Percentiles rank a stretch among this genome's conserved stretches.
Evolutionary conservation across 2,888 invertebrate species (phyloP).

Genomic region (Adelphocoris suturalis): DNA sequence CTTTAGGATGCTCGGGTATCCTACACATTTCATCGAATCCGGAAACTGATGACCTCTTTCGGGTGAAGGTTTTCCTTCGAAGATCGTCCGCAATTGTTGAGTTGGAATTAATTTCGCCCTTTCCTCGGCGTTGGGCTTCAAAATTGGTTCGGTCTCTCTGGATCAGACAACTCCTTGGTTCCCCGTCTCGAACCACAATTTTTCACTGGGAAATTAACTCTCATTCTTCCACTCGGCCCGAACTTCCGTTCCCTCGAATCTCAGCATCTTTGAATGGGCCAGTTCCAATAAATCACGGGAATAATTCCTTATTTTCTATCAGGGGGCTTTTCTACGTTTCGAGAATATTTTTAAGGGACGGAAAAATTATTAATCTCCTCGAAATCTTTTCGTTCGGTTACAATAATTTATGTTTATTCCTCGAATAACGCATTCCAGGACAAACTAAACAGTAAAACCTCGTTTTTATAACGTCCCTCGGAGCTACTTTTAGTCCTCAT

Average conservation of each 20-base stretch:
- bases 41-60: background rate
- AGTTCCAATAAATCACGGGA: background rate
- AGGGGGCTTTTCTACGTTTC: too few species aligned
- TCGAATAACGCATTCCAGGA: too few species aligned
- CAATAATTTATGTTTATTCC: too few species aligned
- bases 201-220: background rate
- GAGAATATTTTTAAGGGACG: too few species aligned
- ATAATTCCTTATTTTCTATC: background rate
- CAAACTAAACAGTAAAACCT: too few species aligned
- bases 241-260: background rate
- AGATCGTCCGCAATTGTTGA: background rate
- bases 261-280: background rate
- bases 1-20: background rate
- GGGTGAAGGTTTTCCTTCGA: background rate
- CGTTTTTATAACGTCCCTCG: too few species aligned
- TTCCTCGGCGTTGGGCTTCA: background rate
- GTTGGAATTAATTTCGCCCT: background rate
- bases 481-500: too few species aligned
- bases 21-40: slow-evolving; percentile 19
- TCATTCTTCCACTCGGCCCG: background rate
- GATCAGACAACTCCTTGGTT: background rate
- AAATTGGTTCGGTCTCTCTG: slow-evolving; percentile 11
- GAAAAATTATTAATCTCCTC: background rate
- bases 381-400: too few species aligned
- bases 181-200: slow-evolving; percentile 23